Conservation (phyloP, 2,888 invertebrate species). For the Aphodius granarius region DNA sequence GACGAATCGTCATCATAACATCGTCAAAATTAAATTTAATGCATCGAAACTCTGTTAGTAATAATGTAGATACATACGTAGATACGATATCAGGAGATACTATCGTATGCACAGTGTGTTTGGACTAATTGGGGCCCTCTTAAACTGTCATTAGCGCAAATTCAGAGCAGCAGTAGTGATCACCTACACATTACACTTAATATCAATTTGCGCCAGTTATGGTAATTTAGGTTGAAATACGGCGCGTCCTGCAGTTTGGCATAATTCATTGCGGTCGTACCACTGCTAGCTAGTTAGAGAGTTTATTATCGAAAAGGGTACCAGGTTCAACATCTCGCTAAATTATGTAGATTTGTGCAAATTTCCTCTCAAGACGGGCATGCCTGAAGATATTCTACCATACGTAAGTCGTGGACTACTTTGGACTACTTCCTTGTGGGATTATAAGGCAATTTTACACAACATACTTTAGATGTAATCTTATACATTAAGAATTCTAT, state of each 20-base stretch:
- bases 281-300: background rate
- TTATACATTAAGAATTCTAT: background rate
- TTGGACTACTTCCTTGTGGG: background rate
- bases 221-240: constrained; percentile 11
- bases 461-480: background rate
- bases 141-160: constrained; percentile 10
- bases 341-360: constrained; percentile 10
- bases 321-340: background rate
- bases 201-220: constrained; percentile 13
- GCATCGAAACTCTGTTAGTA: background rate
- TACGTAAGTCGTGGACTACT: background rate
- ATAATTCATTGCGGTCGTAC: background rate
- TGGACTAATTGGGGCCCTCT: background rate
- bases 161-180: background rate
- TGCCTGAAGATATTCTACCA: background rate
- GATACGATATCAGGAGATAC: background rate
- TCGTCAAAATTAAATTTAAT: background rate
- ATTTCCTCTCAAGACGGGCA: background rate
- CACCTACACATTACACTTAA: constrained; percentile 13
- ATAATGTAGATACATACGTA: background rate
- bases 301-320: constrained; percentile 9
- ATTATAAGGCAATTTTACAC: background rate
- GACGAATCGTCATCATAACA: background rate
- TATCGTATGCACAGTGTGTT: background rate
- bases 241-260: constrained; percentile 11